These are phyloP conservation scores for Porites cylindrica DNA, from an alignment of 92 coral and sea anemone species.

Conservation along the genomic window DNA sequence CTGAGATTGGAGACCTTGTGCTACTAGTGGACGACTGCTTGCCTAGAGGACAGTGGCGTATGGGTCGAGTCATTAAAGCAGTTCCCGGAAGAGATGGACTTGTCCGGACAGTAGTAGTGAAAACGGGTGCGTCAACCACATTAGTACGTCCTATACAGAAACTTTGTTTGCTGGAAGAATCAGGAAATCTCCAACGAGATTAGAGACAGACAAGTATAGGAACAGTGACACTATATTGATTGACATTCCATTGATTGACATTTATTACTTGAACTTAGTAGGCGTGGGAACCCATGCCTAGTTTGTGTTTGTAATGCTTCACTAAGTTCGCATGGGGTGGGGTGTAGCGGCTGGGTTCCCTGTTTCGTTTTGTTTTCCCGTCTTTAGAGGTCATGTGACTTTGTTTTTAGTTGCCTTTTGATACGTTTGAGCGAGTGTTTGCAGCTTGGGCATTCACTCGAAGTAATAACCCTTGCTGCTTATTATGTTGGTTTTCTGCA, in stretches of 20 bases:
- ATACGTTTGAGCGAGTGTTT: no score
- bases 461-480: no score
- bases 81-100: conserved; percentile 45
- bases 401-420: no score
- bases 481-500: no score
- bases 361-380: no score
- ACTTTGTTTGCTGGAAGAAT: conserved; percentile 9
- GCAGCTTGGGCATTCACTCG: no score
- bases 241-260: not conserved
- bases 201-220: not conserved
- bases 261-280: not conserved
- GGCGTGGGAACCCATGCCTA: not conserved
- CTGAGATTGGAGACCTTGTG: conserved; percentile 54
- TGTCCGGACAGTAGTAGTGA: conserved; percentile 52
- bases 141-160: conserved; percentile 21
- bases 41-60: conserved; percentile 43
- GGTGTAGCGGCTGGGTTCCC: conserved; percentile 16
- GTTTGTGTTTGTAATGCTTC: conserved; percentile 1
- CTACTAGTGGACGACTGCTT: conserved; percentile 39
- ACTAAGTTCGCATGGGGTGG: conserved; percentile 9
- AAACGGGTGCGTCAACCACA: conserved; percentile 22
- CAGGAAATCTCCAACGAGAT: conserved; percentile 5
- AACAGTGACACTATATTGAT: conserved; percentile 1
- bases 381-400: no score
- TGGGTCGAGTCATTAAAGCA: conserved; percentile 36